These are phyloP conservation scores for Nyctibius grandis DNA, from an alignment of 2,797 vertebrate genomes.

Conservation along the genomic window DNA sequence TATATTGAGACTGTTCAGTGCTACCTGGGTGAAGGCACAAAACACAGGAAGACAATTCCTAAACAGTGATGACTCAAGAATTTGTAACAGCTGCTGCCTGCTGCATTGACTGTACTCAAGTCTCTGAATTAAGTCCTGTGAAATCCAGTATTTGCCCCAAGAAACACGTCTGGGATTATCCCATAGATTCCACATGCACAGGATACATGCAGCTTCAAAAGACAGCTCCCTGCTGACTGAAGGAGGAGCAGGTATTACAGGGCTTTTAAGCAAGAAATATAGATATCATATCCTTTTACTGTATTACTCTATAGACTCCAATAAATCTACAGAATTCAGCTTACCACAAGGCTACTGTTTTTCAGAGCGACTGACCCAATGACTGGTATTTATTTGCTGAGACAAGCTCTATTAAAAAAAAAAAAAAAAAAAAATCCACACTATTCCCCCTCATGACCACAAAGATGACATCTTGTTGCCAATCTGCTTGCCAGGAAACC, in stretches of 20 bases:
- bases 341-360: conserved; percentile 53
- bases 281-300: conserved; percentile 9
- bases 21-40: not conserved
- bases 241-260: conserved; percentile 12
- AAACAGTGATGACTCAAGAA: not conserved
- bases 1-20: not conserved
- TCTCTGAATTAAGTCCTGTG: not conserved
- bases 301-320: conserved; percentile 13
- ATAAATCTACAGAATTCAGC: conserved; percentile 12
- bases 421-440: not conserved
- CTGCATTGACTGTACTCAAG: not conserved
- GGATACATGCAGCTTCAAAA: not conserved
- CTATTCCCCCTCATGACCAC: not conserved
- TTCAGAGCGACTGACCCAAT: not conserved
- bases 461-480: conserved; percentile 33
- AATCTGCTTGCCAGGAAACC: conserved; percentile 27
- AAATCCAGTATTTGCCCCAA: conserved; percentile 6
- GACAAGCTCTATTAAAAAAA: not conserved
- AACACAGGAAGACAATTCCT: not conserved
- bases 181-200: not conserved
- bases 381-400: conserved; percentile 44
- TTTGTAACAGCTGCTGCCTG: not conserved
- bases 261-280: conserved; percentile 24
- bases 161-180: not conserved
- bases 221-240: not conserved